Evolutionary conservation across 2,888 invertebrate genomes (phyloP), one percentile per base, ranked within the genome.

Genomic region (Hylaea fasciaria): DNA sequence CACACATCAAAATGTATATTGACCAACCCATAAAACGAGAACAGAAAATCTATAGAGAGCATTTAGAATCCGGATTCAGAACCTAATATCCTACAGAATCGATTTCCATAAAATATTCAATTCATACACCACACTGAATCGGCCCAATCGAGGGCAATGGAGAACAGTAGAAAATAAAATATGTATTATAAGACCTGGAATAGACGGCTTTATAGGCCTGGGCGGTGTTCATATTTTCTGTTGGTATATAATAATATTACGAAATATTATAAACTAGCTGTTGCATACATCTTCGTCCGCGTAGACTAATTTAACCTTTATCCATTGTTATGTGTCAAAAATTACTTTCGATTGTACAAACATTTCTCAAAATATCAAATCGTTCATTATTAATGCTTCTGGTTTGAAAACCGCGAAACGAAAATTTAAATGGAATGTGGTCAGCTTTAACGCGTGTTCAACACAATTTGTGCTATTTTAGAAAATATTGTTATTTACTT

Each of bases 51-150:
- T 10, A 47, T 12, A 32, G 14, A 32, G 12, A 37, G n/a, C 32
- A 17, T 22, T 8, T 17, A 39, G 48, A 48, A n/a, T 37, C 12
- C 37, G 12, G 8, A 17, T 37, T 48, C 48, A 48, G 12, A 40
- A 28, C 39, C 49, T 10, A 49, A 44, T 44, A 43, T 41, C n/a
- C n/a, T 7, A 22, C 17, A 11, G n/a, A 55, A 57, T 49, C 16
- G 44, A 50, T 45, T 45, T 16, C 35, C 49, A 57, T 57, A 57
- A 57, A 57, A 50, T 57, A 57, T 57, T 43, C 49, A 49, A 39
- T 57, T 45, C 49, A 45, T 45, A 50, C 49, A 29, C 35, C 28
- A 50, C 49, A 50, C 22, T 48, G 37, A 49, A 56, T 49, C 12
- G 44, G n/a, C 14, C 41, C 56, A 45, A 48, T 45, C 44, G 44